These are phyloP conservation scores for Onychostoma macrolepis DNA, from an alignment of 2,113 vertebrate genomes.

Conservation along the genomic window DNA sequence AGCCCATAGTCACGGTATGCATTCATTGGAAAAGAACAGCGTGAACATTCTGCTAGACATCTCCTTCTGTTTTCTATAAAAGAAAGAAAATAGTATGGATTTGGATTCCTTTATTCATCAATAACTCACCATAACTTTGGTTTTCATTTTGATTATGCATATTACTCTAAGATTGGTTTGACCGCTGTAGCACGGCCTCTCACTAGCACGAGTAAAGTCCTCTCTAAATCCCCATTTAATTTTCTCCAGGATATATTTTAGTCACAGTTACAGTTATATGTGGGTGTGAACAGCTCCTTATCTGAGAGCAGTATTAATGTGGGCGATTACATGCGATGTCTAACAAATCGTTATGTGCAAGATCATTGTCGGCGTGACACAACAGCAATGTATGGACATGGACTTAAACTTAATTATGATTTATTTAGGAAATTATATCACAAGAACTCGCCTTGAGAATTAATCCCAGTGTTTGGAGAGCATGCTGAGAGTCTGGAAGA, in stretches of 20 bases:
- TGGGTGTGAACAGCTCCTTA: constrained; percentile 28
- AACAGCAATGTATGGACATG: not conserved
- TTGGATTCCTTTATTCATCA: not conserved
- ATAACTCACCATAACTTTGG: not conserved
- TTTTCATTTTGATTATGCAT: not conserved
- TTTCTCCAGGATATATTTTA: constrained; percentile 29
- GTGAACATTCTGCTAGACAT: not conserved
- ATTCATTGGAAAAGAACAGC: not conserved
- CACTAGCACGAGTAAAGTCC: not conserved
- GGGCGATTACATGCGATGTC: constrained; percentile 19
- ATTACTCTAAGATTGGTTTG: not conserved
- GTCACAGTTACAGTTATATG: constrained; percentile 27
- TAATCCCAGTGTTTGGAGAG: not conserved
- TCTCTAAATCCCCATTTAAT: not conserved
- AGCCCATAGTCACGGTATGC: not conserved
- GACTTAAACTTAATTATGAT: not conserved
- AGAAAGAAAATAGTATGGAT: not conserved
- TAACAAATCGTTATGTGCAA: not conserved
- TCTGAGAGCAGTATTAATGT: constrained; percentile 27
- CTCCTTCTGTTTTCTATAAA: not conserved
- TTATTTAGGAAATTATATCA: not conserved
- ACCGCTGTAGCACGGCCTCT: not conserved
- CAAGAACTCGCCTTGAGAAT: not conserved
- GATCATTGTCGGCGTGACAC: not conserved
- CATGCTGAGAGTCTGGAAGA: constrained; percentile 2